Conservation (phyloP, 1,140 invertebrate species). For the Caerostris darwini region DNA sequence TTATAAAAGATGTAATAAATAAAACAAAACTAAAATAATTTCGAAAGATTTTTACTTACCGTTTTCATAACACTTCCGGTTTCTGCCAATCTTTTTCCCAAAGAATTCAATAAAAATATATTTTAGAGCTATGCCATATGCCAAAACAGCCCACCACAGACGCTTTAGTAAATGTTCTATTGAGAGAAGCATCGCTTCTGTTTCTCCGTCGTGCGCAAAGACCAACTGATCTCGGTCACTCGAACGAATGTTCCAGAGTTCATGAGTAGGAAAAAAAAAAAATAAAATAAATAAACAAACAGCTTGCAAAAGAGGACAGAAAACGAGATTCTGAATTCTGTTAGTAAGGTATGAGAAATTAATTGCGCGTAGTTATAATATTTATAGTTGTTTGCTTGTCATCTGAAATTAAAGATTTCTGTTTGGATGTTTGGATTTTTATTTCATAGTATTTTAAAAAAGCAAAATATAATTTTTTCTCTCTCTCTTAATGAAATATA, state of each 20-base stretch:
- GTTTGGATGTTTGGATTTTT: too few relatives aligned
- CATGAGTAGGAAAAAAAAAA: too few relatives aligned
- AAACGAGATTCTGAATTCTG: not conserved
- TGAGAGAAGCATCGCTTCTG: not conserved
- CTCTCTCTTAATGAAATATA: too few relatives aligned
- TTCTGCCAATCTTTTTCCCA: constrained; percentile 14
- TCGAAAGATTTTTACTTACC: not conserved
- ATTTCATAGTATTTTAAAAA: too few relatives aligned
- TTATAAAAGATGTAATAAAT: too few relatives aligned
- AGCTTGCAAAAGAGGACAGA: not conserved
- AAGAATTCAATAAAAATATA: constrained; percentile 54
- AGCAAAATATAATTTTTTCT: too few relatives aligned
- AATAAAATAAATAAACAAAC: not conserved
- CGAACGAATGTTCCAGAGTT: not conserved
- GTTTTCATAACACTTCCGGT: not conserved
- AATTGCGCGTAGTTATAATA: too few relatives aligned
- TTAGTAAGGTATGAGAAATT: not conserved
- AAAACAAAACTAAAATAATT: too few relatives aligned
- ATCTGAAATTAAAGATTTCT: too few relatives aligned
- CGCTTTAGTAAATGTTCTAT: not conserved
- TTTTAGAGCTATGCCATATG: constrained; percentile 28
- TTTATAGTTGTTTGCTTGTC: too few relatives aligned
- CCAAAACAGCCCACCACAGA: not conserved
- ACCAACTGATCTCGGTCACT: constrained; percentile 12
- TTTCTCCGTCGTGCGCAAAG: not conserved